Evolutionary conservation across 2,797 vertebrate species (phyloP).

Genomic region (Rhyacichthys aspro): DNA sequence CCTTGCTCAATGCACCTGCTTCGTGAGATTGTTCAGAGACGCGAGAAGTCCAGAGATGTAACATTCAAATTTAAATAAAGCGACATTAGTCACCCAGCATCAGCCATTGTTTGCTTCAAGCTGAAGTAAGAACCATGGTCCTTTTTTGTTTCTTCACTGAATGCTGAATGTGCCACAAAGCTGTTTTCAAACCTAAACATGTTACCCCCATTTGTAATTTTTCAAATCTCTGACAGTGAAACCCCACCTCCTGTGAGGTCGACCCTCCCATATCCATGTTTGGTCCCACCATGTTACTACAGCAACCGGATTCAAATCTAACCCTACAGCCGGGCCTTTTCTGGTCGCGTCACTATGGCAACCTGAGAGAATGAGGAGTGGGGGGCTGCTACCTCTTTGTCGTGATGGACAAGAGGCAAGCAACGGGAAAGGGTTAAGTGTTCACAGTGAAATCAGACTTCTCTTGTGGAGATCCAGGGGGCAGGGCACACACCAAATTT

Average conservation of each 20-base stretch:
- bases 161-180: conserved; percentile 30
- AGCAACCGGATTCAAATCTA: conserved; percentile 83
- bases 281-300: conserved; percentile 65
- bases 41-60: conserved; percentile 39
- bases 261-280: conserved; percentile 49
- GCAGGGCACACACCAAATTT: conserved; percentile 61
- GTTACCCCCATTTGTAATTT: conserved; percentile 65
- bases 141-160: conserved; percentile 20
- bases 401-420: conserved; percentile 72
- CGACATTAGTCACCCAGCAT: conserved; percentile 65
- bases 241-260: conserved; percentile 29
- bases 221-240: conserved; percentile 71
- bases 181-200: conserved; percentile 55
- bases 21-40: conserved; percentile 29
- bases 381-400: conserved; percentile 68
- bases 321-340: conserved; percentile 74
- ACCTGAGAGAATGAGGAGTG: conserved; percentile 76
- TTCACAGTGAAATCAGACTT: conserved; percentile 61
- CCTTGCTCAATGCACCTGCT: conserved; percentile 32
- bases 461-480: conserved; percentile 45
- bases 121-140: conserved; percentile 61
- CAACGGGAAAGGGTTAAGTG: conserved; percentile 75
- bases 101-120: conserved; percentile 50
- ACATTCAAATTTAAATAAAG: conserved; percentile 65
- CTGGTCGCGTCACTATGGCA: conserved; percentile 79